A percentile compares a stretch with the other conserved stretches of the same genome.
These are phyloP conservation scores for Anhinga rufa DNA, from an alignment of 2,113 vertebrate species.

Conservation along the genomic window DNA sequence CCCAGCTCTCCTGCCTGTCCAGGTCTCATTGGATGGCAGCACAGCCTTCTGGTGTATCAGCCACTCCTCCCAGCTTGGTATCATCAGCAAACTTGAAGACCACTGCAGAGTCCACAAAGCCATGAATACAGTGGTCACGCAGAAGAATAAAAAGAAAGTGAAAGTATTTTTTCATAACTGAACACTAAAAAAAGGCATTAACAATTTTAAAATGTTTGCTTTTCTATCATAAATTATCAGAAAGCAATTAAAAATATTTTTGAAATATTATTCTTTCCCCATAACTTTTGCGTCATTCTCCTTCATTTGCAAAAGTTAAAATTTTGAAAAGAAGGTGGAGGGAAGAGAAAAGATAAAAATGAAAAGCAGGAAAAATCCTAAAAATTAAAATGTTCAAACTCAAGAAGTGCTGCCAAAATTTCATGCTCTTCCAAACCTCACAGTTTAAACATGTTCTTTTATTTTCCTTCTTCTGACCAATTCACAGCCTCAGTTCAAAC, in stretches of 20 bases:
- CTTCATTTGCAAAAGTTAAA: not conserved
- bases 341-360: not conserved
- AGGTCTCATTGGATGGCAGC: too few species aligned
- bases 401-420: not conserved
- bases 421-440: not conserved
- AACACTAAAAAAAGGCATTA: not conserved
- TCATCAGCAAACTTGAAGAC: not conserved
- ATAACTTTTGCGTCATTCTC: not conserved
- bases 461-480: not conserved
- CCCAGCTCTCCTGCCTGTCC: too few species aligned
- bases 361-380: accelerated
- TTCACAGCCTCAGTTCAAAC: not conserved
- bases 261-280: not conserved
- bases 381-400: not conserved
- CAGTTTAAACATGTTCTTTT: not conserved
- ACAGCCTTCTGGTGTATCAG: too few species aligned
- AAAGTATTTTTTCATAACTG: not conserved
- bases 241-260: not conserved
- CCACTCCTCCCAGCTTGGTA: too few species aligned
- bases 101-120: not conserved
- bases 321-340: not conserved
- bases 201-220: not conserved
- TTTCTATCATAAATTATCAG: not conserved
- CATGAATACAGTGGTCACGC: not conserved
- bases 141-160: not conserved